Percentiles rank a stretch among this genome's conserved stretches.
phyloP scores from a whole-genome alignment of 2,113 vertebrate genomes.

The Oryzias javanicus region DNA sequence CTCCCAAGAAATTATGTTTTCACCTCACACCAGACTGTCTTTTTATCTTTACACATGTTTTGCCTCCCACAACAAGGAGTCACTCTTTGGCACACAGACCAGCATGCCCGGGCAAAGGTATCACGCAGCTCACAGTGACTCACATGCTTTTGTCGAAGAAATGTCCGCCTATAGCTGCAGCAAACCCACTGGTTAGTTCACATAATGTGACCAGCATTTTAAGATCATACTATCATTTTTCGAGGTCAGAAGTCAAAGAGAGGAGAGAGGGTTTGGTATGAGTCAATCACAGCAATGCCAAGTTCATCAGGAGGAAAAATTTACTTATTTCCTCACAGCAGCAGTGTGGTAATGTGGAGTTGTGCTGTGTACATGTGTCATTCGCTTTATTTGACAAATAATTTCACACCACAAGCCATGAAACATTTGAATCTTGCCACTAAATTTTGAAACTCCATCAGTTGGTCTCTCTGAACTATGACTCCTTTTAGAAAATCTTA shows the following conservation, averaged over 20 bases:
- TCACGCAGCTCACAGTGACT: constrained; percentile 15
- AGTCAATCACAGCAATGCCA: too few species aligned
- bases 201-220: background rate
- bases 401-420: background rate
- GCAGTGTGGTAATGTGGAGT: too few species aligned
- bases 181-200: background rate
- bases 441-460: constrained; percentile 18
- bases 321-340: constrained; percentile 27
- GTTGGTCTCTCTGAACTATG: constrained; percentile 2
- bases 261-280: background rate
- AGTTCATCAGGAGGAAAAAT: background rate
- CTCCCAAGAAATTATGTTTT: constrained; percentile 6
- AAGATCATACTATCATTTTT: constrained; percentile 5
- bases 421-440: background rate
- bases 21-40: constrained; percentile 3
- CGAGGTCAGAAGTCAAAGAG: background rate
- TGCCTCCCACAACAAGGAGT: background rate
- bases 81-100: constrained; percentile 2
- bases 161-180: background rate
- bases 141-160: constrained; percentile 17
- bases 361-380: constrained; percentile 17
- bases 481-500: background rate
- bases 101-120: constrained; percentile 31
- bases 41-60: background rate
- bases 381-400: constrained; percentile 11